Evolutionary conservation across 2,113 vertebrate species (phyloP), one percentile per base, ranked within the genome.

Genomic region (Casuarius casuarius): DNA sequence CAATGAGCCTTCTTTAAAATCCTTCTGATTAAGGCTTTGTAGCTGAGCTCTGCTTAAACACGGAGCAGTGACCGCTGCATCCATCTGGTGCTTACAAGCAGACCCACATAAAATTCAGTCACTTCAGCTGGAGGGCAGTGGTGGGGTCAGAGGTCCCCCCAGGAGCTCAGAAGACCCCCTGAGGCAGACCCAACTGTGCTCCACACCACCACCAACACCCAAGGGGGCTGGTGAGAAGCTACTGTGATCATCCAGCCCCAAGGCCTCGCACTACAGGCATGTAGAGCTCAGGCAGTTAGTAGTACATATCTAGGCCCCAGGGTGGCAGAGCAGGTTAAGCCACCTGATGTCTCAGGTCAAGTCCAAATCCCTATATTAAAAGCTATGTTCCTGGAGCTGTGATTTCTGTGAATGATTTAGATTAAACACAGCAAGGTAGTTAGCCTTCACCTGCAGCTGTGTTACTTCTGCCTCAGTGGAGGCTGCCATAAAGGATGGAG

Each of bases 351-450:
- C 26, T 61, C 12, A 10, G 54, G 23, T 28, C n/a, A 76, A 89
- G 49, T 25, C 7, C 14, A 5, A 35, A 83, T 79, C 44, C 23
- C 48, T 3, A 5, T 3, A 44, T 3, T 42, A 40, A 48, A 52
- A 82, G 29, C 12, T 15, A 20, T 8, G 16, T 56, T 48, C 21
- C 23, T 54, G 33, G 19, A 28, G 15, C 44, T 73, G 67, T 0
- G 1, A 38, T 51, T 18, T 72, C 26, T 16, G 14, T 19, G 10
- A 1, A 7, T 70, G 10, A 3, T 51, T 59, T 59, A 46, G n/a
- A 61, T 31, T 10, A 42, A 44, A 59, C 2, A 0, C 19, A n/a
- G 83, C 20, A 0, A 0, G 20, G 14, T 9, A n/a, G 33, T 8
- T 29, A 51, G 13, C 23, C 29, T 66, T 26, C 18, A 19, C 35